phyloP scores from a whole-genome alignment of 2,888 invertebrate species.

The Orthosia gothica region DNA sequence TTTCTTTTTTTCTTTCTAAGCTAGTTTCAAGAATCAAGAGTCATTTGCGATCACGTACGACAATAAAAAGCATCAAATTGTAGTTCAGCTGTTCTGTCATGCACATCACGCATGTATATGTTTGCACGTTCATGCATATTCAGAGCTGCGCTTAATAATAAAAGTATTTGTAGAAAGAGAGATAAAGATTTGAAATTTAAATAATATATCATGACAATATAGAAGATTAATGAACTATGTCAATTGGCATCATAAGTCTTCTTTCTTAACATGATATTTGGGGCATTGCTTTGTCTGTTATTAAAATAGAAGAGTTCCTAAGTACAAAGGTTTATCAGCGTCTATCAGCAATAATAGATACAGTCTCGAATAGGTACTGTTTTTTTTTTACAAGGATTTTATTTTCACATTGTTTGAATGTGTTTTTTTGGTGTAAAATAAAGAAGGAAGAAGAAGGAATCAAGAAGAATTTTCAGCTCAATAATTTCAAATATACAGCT shows the following conservation, averaged over 20 bases:
- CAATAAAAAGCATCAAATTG: not conserved
- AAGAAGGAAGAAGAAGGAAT: too few relatives aligned
- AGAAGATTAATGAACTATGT: not conserved
- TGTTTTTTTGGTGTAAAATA: too few relatives aligned
- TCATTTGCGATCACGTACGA: conserved; percentile 7
- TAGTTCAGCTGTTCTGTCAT: not conserved
- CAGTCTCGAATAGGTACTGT: too few relatives aligned
- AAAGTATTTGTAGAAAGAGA: not conserved
- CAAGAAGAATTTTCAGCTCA: not conserved
- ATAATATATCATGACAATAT: not conserved
- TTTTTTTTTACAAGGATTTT: too few relatives aligned
- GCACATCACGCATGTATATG: conserved; percentile 23
- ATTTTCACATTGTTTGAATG: too few relatives aligned
- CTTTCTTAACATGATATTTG: not conserved
- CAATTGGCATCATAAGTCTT: not conserved
- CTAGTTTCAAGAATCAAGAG: conserved; percentile 40
- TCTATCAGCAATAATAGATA: too few relatives aligned
- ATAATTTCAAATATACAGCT: not conserved
- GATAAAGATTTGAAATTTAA: conserved; percentile 22
- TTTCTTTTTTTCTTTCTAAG: too few relatives aligned
- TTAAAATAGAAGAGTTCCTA: not conserved
- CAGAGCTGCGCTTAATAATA: conserved; percentile 16
- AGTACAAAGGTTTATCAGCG: too few relatives aligned
- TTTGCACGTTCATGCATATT: conserved; percentile 36
- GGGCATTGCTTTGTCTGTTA: too few relatives aligned